Evolutionary conservation across 2,888 invertebrate species (phyloP), one percentile per base, ranked within the genome.

Genomic region (Agrypnus murinus): DNA sequence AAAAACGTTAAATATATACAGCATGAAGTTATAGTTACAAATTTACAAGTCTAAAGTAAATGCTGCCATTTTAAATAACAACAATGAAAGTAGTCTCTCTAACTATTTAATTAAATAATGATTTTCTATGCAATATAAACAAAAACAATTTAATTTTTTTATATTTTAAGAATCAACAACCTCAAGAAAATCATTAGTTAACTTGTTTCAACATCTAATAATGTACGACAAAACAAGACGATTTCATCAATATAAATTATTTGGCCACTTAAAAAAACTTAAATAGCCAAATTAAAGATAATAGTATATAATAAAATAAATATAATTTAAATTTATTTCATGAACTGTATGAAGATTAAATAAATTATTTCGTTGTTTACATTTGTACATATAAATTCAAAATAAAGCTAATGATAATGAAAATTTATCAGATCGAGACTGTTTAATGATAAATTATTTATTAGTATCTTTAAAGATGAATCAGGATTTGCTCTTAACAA

Each of bases 1-100:
- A 70, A 70, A 70, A 65, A 70, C 60, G 58, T 70, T 59, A 65
- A 70, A 43, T 70, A 70, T 70, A 62, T 65, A 70, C 65, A 70
- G 58, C 46, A 45, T 46, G 19, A 14, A 65, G 34, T 34, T 19
- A 62, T 63, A 53, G 55, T 66, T 60, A 60, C 67, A 62, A 53
- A 59, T 60, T 60, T 60, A 67, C 50, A 60, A 12, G 36, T 19
- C 57, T 60, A 66, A 58, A 19, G 48, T 58, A 48, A 67, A 55
- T 48, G 67, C 67, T 67, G 67, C 60, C 67, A 60, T 62, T 59
- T 55, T 34, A 6, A 12, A 43, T 25, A 40, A 59, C 25, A 25
- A 10, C n/a, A n/a, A 58, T 40, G 40, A 55, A 31, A 55, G 55
- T 19, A 32, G 3, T n/a, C n/a, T n/a, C n/a, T n/a, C n/a, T n/a